Evolutionary conservation across 2,888 invertebrate genomes (phyloP).

Genomic region (Amblyjoppa proteus): DNA sequence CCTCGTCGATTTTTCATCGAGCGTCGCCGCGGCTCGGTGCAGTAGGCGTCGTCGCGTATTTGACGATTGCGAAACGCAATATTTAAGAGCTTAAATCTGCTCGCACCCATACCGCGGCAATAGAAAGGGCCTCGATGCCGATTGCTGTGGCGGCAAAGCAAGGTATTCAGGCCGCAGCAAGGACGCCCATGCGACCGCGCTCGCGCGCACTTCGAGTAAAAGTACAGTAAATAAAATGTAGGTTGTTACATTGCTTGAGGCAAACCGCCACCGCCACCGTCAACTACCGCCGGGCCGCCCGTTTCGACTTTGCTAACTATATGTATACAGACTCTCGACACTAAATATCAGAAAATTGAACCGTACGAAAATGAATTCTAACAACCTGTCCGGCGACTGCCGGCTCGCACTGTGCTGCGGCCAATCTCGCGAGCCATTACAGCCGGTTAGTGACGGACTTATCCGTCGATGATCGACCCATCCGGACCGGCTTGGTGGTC

Average conservation of each 20-base stretch:
- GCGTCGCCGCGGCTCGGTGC: neutral
- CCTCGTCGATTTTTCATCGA: neutral
- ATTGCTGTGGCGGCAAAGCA: constrained; percentile 64
- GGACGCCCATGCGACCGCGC: constrained; percentile 73
- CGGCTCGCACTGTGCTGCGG: neutral
- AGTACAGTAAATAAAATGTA: constrained; percentile 80
- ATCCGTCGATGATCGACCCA: neutral
- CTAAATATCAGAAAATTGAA: constrained; percentile 20
- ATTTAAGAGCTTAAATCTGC: constrained; percentile 41
- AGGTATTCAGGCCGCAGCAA: constrained; percentile 81
- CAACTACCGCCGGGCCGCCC: constrained; percentile 52
- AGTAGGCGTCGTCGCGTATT: neutral
- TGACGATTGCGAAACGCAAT: constrained; percentile 27
- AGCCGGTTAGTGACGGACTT: too few relatives aligned
- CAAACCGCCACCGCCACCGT: constrained; percentile 69
- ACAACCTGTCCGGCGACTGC: neutral
- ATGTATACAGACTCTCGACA: neutral
- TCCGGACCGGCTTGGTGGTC: too few relatives aligned
- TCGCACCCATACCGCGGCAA: constrained; percentile 49
- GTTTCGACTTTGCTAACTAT: constrained; percentile 47
- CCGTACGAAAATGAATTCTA: constrained; percentile 2
- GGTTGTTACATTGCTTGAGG: constrained; percentile 80
- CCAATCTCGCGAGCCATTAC: neutral
- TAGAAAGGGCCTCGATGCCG: constrained; percentile 73
- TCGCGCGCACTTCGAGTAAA: constrained; percentile 76